phyloP scores from a whole-genome alignment of 1,140 invertebrate species.

The Chrysoperla carnea region DNA sequence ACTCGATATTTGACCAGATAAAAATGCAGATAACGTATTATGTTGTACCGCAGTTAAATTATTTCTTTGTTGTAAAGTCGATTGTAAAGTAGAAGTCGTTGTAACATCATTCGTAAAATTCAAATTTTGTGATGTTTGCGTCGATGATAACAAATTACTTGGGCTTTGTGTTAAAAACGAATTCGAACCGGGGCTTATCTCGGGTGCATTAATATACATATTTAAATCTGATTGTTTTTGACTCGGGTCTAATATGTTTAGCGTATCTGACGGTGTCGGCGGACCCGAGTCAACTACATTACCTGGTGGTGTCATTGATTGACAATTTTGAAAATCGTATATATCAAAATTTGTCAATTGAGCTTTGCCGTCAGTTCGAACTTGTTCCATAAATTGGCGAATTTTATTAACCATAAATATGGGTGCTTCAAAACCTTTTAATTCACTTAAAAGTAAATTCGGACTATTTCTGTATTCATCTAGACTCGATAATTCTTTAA shows the following conservation, averaged over 20 bases:
- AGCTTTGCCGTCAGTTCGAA: conserved; percentile 15
- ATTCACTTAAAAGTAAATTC: conserved; percentile 39
- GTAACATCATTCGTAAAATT: no score
- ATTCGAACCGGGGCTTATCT: conserved; percentile 18
- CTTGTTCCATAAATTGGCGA: conserved; percentile 29
- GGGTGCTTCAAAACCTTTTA: conserved; percentile 54
- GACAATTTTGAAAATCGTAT: conserved; percentile 14
- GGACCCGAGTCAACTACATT: conserved; percentile 15
- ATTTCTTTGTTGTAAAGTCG: conserved; percentile 13
- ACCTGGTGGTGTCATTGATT: conserved; percentile 18
- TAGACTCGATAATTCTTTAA: conserved; percentile 48
- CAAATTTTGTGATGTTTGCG: no score
- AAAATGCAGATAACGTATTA: conserved; percentile 11
- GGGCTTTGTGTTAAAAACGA: conserved; percentile 13
- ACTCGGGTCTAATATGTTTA: conserved; percentile 13
- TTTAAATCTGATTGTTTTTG: conserved; percentile 15
- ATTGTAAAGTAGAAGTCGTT: conserved; percentile 5
- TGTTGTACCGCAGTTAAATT: conserved; percentile 19
- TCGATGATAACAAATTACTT: no score
- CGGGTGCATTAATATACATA: conserved; percentile 18
- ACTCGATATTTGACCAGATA: conserved; percentile 9
- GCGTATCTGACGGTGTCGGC: conserved; percentile 15
- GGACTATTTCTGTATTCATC: conserved; percentile 56
- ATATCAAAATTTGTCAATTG: conserved; percentile 11
- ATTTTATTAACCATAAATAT: conserved; percentile 56